Conservation (phyloP, 2,888 invertebrate species). For the Ornithoptera priamus region DNA sequence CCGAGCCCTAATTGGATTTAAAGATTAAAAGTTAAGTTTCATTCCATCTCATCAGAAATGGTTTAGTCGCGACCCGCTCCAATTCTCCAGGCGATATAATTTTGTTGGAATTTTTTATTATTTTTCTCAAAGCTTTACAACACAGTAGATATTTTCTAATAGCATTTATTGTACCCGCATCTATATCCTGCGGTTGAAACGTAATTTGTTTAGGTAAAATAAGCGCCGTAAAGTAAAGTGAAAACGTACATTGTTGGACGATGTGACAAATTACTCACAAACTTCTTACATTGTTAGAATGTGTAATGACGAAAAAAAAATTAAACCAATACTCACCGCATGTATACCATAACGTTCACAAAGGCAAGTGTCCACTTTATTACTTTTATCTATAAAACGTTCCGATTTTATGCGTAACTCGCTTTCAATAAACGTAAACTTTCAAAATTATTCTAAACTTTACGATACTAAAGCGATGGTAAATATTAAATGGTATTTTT, state of each 20-base stretch:
- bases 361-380: constrained; percentile 19
- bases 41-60: constrained; percentile 9
- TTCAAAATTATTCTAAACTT: constrained; percentile 30
- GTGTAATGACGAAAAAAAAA: constrained; percentile 10
- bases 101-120: constrained; percentile 15
- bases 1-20: constrained; percentile 9
- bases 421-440: constrained; percentile 29
- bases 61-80: constrained; percentile 5
- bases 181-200: constrained; percentile 24
- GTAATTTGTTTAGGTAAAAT: constrained; percentile 23
- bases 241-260: constrained; percentile 27
- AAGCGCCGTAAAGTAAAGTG: constrained; percentile 21
- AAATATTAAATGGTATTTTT: background rate
- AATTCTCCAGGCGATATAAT: constrained; percentile 2
- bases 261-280: constrained; percentile 27
- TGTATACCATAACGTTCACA: constrained; percentile 11
- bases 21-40: constrained; percentile 11
- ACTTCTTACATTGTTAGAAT: constrained; percentile 25
- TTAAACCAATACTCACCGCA: constrained; percentile 27
- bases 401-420: background rate
- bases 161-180: constrained; percentile 29
- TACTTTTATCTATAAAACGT: constrained; percentile 15
- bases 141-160: constrained; percentile 24
- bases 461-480: background rate
- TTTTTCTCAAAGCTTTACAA: constrained; percentile 8